Conservation (phyloP, 1,140 invertebrate genomes). For the Drosophila bipectinata region DNA sequence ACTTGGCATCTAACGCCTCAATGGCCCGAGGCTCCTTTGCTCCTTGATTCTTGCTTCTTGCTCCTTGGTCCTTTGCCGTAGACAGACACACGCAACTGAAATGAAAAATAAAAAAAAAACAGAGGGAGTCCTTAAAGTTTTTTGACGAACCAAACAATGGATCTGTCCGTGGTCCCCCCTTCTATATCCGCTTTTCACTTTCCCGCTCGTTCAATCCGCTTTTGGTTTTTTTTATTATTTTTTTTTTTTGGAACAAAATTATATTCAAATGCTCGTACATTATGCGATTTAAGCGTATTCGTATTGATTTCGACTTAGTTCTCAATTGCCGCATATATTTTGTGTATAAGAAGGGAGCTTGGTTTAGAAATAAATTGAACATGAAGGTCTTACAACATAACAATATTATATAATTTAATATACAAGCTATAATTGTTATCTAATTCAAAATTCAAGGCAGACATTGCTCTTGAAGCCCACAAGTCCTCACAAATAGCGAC, state of each 20-base stretch:
- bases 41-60: background rate
- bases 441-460: background rate
- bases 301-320: constrained; percentile 44
- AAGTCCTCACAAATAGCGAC: background rate
- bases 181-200: constrained; percentile 22
- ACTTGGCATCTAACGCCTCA: constrained; percentile 4
- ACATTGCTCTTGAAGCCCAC: background rate
- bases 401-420: background rate
- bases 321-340: background rate
- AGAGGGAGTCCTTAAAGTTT: constrained; percentile 19
- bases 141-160: constrained; percentile 30
- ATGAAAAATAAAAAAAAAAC: too few relatives aligned
- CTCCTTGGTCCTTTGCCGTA: background rate
- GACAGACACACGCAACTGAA: background rate
- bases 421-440: background rate
- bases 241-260: constrained; percentile 24
- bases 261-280: constrained; percentile 47
- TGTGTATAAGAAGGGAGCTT: background rate
- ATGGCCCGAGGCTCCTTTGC: background rate
- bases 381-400: background rate
- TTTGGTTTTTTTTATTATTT: constrained; percentile 6
- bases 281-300: constrained; percentile 42
- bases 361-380: background rate
- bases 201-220: constrained; percentile 28
- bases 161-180: background rate